Conservation (phyloP, 2,888 invertebrate genomes). For the Autographa pulchrina region DNA sequence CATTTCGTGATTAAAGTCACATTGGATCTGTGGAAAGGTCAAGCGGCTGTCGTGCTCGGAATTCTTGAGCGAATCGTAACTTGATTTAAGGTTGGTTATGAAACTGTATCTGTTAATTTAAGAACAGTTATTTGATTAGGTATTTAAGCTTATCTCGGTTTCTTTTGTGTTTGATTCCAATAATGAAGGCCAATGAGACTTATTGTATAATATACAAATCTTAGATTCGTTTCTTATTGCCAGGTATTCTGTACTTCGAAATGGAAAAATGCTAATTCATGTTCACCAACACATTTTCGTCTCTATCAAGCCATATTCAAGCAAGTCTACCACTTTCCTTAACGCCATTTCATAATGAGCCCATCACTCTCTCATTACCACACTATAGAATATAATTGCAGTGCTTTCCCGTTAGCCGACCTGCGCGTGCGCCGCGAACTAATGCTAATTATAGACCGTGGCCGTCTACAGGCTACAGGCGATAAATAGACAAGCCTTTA, state of each 20-base stretch:
- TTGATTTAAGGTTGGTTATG: slow-evolving; percentile 5
- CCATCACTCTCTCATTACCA: slow-evolving; percentile 59
- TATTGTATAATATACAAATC: too few relatives aligned
- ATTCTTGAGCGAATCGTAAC: slow-evolving; percentile 22
- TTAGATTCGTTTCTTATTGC: too few relatives aligned
- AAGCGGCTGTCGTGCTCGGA: slow-evolving; percentile 1
- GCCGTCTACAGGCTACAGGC: slow-evolving; percentile 41
- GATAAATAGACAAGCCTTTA: slow-evolving; percentile 52
- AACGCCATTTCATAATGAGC: slow-evolving; percentile 52
- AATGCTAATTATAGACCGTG: slow-evolving; percentile 61
- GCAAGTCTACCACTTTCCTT: slow-evolving; percentile 36
- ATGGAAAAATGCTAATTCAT: slow-evolving; percentile 21
- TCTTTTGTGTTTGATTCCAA: neutral
- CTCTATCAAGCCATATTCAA: slow-evolving; percentile 47
- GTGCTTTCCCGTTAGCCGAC: slow-evolving; percentile 60
- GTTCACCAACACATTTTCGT: slow-evolving; percentile 24
- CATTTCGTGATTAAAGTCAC: slow-evolving; percentile 40
- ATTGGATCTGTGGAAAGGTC: slow-evolving; percentile 17
- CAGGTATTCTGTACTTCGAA: too few relatives aligned
- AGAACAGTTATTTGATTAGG: neutral
- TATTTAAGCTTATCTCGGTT: neutral
- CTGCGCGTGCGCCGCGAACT: slow-evolving; percentile 59
- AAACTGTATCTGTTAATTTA: neutral
- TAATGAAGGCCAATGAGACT: neutral
- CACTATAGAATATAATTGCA: slow-evolving; percentile 61